These are phyloP conservation scores for Lepetodrilus schrolli DNA, from an alignment of 2,888 invertebrate species.

Conservation along the genomic window DNA sequence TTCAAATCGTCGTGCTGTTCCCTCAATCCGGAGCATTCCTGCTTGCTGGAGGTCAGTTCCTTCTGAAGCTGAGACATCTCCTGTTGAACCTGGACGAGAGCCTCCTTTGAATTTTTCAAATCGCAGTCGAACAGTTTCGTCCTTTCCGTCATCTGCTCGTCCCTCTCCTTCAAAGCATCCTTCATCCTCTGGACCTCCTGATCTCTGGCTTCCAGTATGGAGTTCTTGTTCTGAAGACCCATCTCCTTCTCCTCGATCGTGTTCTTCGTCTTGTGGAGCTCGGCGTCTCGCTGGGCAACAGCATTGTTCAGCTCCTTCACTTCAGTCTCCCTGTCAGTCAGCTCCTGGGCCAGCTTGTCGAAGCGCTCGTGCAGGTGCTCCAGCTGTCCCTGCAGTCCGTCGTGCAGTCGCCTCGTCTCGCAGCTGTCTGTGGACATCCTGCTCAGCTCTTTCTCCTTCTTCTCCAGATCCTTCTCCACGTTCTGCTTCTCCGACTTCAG, in stretches of 20 bases:
- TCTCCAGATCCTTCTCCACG: slow-evolving; percentile 1
- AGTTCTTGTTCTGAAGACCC: slow-evolving; percentile 22
- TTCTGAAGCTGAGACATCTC: slow-evolving; percentile 48
- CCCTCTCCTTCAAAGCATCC: slow-evolving; percentile 48
- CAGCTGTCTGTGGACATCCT: not conserved
- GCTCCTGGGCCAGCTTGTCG: slow-evolving; percentile 25
- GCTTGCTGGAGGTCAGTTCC: slow-evolving; percentile 37
- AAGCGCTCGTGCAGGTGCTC: slow-evolving; percentile 4
- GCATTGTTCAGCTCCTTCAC: not conserved
- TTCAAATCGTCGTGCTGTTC: not conserved
- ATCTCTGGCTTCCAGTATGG: slow-evolving; percentile 31
- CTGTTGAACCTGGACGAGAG: slow-evolving; percentile 13
- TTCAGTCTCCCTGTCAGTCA: slow-evolving; percentile 33
- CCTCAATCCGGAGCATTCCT: not conserved
- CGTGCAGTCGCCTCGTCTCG: not conserved
- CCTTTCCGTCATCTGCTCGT: slow-evolving; percentile 33
- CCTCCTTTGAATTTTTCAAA: slow-evolving; percentile 10
- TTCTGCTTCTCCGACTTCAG: not conserved
- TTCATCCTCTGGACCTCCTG: slow-evolving; percentile 43
- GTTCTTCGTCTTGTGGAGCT: slow-evolving; percentile 14
- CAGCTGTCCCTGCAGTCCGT: slow-evolving; percentile 5
- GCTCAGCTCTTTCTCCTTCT: slow-evolving; percentile 9
- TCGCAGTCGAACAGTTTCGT: not conserved
- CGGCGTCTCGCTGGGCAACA: not conserved
- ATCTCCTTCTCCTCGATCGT: slow-evolving; percentile 20